phyloP scores from a whole-genome alignment of 2,113 vertebrate species.

The Xiphorhynchus elegans region DNA sequence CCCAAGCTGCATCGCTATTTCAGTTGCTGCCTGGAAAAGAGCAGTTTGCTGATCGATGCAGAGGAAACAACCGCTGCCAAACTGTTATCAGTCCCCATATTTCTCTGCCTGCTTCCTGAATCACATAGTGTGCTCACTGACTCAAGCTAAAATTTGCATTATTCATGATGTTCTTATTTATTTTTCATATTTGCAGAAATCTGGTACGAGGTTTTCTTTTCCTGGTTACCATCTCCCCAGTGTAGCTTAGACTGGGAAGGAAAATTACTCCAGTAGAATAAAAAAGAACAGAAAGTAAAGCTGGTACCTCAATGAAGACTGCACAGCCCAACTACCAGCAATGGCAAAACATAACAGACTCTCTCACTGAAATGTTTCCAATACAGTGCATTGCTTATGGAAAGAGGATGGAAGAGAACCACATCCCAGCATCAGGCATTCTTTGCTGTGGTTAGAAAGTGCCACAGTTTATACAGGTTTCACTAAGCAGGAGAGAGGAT shows the following conservation, averaged over 20 bases:
- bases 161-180: not conserved
- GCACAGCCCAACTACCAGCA: not conserved
- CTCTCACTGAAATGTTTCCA: not conserved
- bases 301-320: rapidly evolving
- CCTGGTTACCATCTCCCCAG: not conserved
- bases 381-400: rapidly evolving
- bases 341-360: not conserved
- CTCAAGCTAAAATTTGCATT: not conserved
- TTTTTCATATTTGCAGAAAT: not conserved
- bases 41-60: not conserved
- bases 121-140: not conserved
- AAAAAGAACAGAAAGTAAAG: not conserved
- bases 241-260: not conserved
- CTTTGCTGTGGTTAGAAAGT: not conserved
- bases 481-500: not conserved
- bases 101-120: not conserved
- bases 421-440: not conserved
- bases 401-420: not conserved
- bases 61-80: not conserved
- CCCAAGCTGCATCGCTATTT: not conserved
- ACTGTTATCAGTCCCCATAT: not conserved
- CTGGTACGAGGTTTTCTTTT: not conserved
- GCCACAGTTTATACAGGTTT: not conserved
- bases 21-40: not conserved
- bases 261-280: not conserved